A percentile compares a stretch with the other conserved stretches of the same genome.
Evolutionary conservation across 2,113 vertebrate species (phyloP).

Genomic region (Illadopsis cleaveri): DNA sequence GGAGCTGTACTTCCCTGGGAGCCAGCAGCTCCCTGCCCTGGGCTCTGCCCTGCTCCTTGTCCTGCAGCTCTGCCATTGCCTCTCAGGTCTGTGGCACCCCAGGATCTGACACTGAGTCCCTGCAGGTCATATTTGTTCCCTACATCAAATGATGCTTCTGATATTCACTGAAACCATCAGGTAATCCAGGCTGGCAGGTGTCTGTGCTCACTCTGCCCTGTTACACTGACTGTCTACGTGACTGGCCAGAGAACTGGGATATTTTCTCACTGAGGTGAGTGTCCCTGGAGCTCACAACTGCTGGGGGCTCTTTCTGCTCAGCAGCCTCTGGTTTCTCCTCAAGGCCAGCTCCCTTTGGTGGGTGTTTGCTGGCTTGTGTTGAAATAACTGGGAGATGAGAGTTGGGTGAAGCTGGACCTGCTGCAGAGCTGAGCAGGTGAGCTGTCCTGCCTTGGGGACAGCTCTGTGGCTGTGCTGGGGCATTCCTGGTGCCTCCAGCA

Average conservation of each 20-base stretch:
- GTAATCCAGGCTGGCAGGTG: background rate
- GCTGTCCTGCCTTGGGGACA: background rate
- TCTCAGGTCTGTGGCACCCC: rapidly evolving
- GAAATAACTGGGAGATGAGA: background rate
- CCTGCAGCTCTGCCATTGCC: rapidly evolving
- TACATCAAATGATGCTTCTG: background rate
- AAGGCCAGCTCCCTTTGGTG: background rate
- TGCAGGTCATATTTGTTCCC: rapidly evolving
- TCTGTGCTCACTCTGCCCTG: background rate
- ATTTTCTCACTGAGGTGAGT: background rate
- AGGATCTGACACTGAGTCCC: background rate
- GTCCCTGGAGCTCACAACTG: background rate
- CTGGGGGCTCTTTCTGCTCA: background rate
- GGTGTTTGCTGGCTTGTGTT: background rate
- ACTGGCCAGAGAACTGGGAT: background rate
- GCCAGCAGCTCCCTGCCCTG: background rate
- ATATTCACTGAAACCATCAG: background rate
- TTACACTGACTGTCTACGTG: rapidly evolving
- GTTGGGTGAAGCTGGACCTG: rapidly evolving
- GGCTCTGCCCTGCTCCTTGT: background rate
- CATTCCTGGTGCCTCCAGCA: rapidly evolving
- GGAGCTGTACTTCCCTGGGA: rapidly evolving
- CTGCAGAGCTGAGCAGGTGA: background rate
- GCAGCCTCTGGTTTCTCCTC: background rate
- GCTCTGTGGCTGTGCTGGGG: rapidly evolving